A percentile compares a stretch with the other conserved stretches of the same genome.
Evolutionary conservation across 2,113 vertebrate genomes (phyloP).

Genomic region (Gymnorhina tibicen): DNA sequence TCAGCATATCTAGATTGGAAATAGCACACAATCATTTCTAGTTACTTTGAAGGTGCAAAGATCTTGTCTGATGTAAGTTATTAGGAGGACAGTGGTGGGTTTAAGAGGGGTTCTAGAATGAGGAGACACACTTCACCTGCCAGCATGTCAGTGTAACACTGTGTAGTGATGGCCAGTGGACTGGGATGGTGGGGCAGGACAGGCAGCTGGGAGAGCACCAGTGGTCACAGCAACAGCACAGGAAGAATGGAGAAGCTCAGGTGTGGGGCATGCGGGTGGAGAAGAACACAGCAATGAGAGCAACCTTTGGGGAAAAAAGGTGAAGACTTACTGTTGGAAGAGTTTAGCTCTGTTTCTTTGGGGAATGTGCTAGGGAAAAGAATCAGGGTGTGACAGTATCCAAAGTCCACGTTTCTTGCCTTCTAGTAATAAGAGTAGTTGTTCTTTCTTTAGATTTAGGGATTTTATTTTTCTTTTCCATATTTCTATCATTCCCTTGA

Average conservation of each 20-base stretch:
- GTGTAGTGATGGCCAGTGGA: not conserved
- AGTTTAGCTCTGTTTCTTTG: not conserved
- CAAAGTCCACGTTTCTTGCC: not conserved
- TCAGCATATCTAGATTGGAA: not conserved
- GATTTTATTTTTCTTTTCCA: not conserved
- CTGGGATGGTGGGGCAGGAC: not conserved
- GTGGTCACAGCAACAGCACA: not conserved
- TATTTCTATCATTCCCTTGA: not conserved
- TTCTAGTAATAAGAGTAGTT: not conserved
- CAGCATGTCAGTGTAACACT: fast-evolving
- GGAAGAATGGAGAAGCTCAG: not conserved
- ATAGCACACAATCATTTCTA: not conserved
- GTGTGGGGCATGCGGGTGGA: fast-evolving
- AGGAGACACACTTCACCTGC: not conserved
- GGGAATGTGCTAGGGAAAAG: not conserved
- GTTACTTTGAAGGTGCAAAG: not conserved
- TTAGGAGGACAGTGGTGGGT: not conserved
- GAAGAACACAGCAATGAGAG: not conserved
- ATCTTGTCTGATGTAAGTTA: not conserved
- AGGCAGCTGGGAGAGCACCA: not conserved
- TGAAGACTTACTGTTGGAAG: not conserved
- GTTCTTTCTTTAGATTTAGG: not conserved
- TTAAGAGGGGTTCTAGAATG: not conserved
- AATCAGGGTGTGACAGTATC: not conserved
- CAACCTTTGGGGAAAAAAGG: not conserved